phyloP scores from a whole-genome alignment of 1,140 invertebrate species.

The Mylabris phalerata region DNA sequence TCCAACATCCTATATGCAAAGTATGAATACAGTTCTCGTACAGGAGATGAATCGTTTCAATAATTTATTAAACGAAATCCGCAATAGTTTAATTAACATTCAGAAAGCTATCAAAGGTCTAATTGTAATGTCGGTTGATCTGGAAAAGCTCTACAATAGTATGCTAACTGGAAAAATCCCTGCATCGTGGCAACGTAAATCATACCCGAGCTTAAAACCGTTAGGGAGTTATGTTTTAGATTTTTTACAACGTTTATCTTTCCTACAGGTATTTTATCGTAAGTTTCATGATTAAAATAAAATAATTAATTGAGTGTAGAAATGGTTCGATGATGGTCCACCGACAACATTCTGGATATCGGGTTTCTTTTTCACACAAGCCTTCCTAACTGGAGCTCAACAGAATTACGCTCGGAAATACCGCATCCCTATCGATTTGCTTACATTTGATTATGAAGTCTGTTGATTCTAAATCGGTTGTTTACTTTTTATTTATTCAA shows the following conservation, averaged over 20 bases:
- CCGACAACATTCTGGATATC: slow-evolving; percentile 85
- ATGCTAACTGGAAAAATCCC: slow-evolving; percentile 74
- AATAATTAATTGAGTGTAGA: slow-evolving; percentile 34
- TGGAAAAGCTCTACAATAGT: slow-evolving; percentile 64
- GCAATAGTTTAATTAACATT: slow-evolving; percentile 58
- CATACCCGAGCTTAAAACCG: slow-evolving; percentile 88
- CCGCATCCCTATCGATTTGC: slow-evolving; percentile 79
- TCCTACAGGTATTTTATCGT: slow-evolving; percentile 56
- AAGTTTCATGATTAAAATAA: too few relatives aligned
- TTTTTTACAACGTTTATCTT: slow-evolving; percentile 73
- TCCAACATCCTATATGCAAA: slow-evolving; percentile 79
- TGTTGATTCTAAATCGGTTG: too few relatives aligned
- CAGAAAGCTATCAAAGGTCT: slow-evolving; percentile 80
- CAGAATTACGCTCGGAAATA: slow-evolving; percentile 88
- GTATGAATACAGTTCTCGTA: slow-evolving; percentile 89
- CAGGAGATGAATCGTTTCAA: slow-evolving; percentile 92
- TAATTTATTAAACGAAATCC: slow-evolving; percentile 59
- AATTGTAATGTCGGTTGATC: slow-evolving; percentile 76
- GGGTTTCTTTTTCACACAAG: slow-evolving; percentile 92
- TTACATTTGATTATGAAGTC: slow-evolving; percentile 75
- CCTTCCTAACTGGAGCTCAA: slow-evolving; percentile 84
- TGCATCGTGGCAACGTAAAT: slow-evolving; percentile 67
- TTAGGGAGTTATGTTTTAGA: slow-evolving; percentile 85
- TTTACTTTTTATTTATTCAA: too few relatives aligned
- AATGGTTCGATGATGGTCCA: slow-evolving; percentile 74